These are phyloP conservation scores for Taenioides sp. DNA, from an alignment of 2,797 vertebrate species.

Conservation along the genomic window DNA sequence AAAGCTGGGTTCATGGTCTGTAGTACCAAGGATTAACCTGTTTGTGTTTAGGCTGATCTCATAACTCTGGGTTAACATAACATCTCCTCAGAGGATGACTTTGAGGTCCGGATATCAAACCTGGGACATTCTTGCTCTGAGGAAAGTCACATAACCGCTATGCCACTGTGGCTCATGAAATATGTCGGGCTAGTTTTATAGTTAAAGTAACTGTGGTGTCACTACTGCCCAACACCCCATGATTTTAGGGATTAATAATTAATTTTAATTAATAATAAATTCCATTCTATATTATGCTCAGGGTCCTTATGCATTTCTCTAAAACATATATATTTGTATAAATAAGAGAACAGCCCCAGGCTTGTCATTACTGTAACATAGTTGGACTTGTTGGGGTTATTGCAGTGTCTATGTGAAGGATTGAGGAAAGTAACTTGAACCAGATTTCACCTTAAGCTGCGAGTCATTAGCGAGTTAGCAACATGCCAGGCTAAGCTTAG, in stretches of 20 bases:
- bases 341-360: background rate
- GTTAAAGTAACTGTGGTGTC: too few species aligned
- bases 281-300: too few species aligned
- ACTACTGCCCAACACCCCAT: too few species aligned
- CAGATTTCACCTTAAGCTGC: constrained; percentile 5
- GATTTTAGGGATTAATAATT: background rate
- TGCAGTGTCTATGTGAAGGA: background rate
- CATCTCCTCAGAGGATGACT: too few species aligned
- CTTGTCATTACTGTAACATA: background rate
- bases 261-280: background rate
- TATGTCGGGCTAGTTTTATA: too few species aligned
- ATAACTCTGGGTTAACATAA: too few species aligned
- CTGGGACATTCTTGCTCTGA: background rate
- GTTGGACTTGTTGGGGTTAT: background rate
- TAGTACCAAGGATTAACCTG: background rate
- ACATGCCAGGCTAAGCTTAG: constrained; percentile 9
- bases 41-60: too few species aligned
- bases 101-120: background rate
- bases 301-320: background rate
- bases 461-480: constrained; percentile 7
- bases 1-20: background rate
- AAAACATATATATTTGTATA: background rate
- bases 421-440: background rate
- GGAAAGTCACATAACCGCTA: background rate
- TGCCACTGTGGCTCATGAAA: background rate